Conservation (phyloP, 1,140 invertebrate genomes). For the Saccostrea glomerata region DNA sequence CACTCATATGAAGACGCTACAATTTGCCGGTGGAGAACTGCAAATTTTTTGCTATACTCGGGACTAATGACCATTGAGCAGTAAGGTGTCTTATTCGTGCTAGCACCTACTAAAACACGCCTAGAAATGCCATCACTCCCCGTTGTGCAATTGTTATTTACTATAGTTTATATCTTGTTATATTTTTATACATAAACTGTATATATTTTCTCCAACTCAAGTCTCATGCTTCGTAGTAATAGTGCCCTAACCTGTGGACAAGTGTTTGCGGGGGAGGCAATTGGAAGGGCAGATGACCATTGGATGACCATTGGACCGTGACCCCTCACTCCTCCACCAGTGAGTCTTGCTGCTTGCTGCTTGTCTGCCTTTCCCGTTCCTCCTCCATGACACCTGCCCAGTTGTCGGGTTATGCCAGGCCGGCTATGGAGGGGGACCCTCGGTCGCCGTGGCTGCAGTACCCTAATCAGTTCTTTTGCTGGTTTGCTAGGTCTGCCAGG, state of each 20-base stretch:
- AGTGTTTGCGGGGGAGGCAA: background rate
- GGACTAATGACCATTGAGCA: too few relatives aligned
- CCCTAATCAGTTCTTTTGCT: slow-evolving; percentile 28
- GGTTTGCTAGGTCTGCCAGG: slow-evolving; percentile 18
- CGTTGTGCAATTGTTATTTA: slow-evolving; percentile 30
- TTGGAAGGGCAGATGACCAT: slow-evolving; percentile 1
- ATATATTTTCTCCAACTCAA: slow-evolving; percentile 14
- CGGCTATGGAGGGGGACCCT: background rate
- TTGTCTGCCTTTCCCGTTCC: slow-evolving; percentile 9
- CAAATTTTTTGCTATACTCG: too few relatives aligned
- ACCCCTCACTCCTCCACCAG: slow-evolving; percentile 4
- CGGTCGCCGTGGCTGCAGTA: slow-evolving; percentile 7
- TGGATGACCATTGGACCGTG: slow-evolving; percentile 12
- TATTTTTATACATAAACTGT: slow-evolving; percentile 26
- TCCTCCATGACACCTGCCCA: background rate
- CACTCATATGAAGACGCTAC: too few relatives aligned
- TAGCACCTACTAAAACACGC: too few relatives aligned
- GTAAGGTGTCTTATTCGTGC: too few relatives aligned
- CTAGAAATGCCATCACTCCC: slow-evolving; percentile 14
- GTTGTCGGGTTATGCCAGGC: slow-evolving; percentile 8
- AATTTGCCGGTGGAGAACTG: too few relatives aligned
- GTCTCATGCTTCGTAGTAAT: slow-evolving; percentile 8
- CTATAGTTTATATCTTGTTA: slow-evolving; percentile 34
- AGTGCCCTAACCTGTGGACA: slow-evolving; percentile 7
- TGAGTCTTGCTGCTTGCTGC: slow-evolving; percentile 11